A percentile compares a stretch with the other conserved stretches of the same genome.
Evolutionary conservation across 2,113 vertebrate genomes (phyloP).

Genomic region (Dicrurus megarhynchus): DNA sequence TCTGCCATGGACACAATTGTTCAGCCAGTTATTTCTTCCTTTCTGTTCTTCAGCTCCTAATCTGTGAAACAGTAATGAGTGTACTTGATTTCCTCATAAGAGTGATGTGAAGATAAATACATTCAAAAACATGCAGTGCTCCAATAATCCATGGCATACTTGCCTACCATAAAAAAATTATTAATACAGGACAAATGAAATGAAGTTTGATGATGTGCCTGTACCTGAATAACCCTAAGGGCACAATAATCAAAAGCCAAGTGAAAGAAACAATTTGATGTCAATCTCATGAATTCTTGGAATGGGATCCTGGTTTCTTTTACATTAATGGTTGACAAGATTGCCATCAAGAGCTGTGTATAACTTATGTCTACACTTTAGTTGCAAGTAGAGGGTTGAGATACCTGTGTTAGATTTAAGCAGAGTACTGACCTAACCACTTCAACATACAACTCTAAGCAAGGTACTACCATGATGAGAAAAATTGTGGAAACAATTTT

Average conservation of each 20-base stretch:
- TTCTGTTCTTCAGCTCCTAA: background rate
- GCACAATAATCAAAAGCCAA: constrained; percentile 1
- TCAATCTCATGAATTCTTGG: constrained; percentile 47
- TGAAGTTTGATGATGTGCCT: constrained; percentile 23
- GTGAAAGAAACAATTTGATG: constrained; percentile 51
- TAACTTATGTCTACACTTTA: background rate
- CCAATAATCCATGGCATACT: constrained; percentile 7
- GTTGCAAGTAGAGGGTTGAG: background rate
- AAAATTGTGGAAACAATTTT: background rate
- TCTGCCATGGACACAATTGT: background rate
- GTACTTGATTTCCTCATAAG: constrained; percentile 1
- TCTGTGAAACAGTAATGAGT: background rate
- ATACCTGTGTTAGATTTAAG: background rate
- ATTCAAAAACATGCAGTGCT: background rate
- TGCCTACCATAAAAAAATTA: constrained; percentile 27
- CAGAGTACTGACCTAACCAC: background rate
- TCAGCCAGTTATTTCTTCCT: background rate
- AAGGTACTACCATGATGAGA: background rate
- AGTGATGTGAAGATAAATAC: background rate
- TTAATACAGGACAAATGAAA: constrained; percentile 43
- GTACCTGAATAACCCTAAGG: constrained; percentile 51
- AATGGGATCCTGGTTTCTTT: background rate
- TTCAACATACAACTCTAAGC: background rate
- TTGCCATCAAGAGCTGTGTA: background rate
- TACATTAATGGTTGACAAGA: background rate